A percentile compares a stretch with the other conserved stretches of the same genome.
phyloP scores from a whole-genome alignment of 2,888 invertebrate species.

The Gnatocerus cornutus region DNA sequence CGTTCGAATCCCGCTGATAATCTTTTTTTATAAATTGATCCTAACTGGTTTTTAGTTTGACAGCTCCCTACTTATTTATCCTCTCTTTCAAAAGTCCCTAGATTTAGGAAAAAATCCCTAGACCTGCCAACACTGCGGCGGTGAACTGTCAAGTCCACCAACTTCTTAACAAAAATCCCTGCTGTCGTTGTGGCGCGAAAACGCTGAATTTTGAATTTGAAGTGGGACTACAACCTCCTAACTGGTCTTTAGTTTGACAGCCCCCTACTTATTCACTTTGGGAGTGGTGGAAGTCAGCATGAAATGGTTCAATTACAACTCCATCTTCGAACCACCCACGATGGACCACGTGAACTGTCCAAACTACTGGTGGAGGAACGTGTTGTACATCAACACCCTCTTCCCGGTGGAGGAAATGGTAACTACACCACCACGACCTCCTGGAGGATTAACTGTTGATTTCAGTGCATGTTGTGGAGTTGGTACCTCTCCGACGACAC shows the following conservation, averaged over 20 bases:
- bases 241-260: slow-evolving; percentile 85
- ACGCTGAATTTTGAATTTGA: no score
- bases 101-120: no score
- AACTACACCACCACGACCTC: no score
- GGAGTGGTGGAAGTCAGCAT: slow-evolving; percentile 89
- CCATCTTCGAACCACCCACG: slow-evolving; percentile 89
- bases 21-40: no score
- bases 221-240: no score
- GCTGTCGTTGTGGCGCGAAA: no score
- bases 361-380: slow-evolving; percentile 91
- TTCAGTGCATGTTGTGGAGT: slow-evolving; percentile 93
- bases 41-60: no score
- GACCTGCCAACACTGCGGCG: no score
- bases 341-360: slow-evolving; percentile 88
- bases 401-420: slow-evolving; percentile 91
- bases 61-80: slow-evolving; percentile 88
- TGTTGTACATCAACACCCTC: slow-evolving; percentile 89
- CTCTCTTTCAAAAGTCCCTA: no score
- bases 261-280: slow-evolving; percentile 87
- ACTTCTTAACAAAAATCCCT: slow-evolving; percentile 44
- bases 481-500: slow-evolving; percentile 93
- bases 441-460: no score
- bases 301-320: slow-evolving; percentile 88
- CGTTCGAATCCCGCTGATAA: no score
- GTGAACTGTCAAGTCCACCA: no score